Evolutionary conservation across 2,113 vertebrate species (phyloP), one percentile per base, ranked within the genome.

Genomic region (Tachysurus fulvidraco): DNA sequence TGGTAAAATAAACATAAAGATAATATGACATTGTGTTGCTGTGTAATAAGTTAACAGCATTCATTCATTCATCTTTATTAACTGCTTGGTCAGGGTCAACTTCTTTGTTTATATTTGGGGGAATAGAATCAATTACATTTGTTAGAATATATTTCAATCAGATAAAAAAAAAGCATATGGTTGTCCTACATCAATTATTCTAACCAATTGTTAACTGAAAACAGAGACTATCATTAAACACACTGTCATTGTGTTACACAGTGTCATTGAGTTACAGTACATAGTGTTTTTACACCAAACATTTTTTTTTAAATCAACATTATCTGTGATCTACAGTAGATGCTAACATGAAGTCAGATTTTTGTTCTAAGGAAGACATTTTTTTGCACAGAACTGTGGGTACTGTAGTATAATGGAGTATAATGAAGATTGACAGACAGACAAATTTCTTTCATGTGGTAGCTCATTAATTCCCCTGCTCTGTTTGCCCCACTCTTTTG

Each of bases 381-480:
- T 52, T 52, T 62, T 60, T 54, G 44, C 59, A 65, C 17, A 78
- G 84, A 17, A 46, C 17, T 69, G 9, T 84, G 67, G 67, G 83
- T 73, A 46, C 4, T 46, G 44, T 41, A 73, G 83, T 84, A 67
- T 84, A 76, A n/a, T 52, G 71, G 36, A 74, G 52, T 84, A 59
- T 74, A 57, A 74, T 73, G 71, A 28, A 60, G 69, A 74, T 17
- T n/a, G 80, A 46, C 67, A 64, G 74, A 67, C 46, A 55, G 84
- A 67, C 17, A n/a, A 52, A 78, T 28, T 78, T 78, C 71, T 79
- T 85, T 67, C 57, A 50, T 85, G 46, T n/a, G 54, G 19, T 60
- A 2, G 46, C 76, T 65, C 57, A 54, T 79, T 78, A 74, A 74
- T 60, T 84, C 57, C 6, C 83, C 41, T 41, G 59, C 60, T 64